Base-by-base conservation (phyloP, 2,797 vertebrate species). In the Siniperca undulata region DNA sequence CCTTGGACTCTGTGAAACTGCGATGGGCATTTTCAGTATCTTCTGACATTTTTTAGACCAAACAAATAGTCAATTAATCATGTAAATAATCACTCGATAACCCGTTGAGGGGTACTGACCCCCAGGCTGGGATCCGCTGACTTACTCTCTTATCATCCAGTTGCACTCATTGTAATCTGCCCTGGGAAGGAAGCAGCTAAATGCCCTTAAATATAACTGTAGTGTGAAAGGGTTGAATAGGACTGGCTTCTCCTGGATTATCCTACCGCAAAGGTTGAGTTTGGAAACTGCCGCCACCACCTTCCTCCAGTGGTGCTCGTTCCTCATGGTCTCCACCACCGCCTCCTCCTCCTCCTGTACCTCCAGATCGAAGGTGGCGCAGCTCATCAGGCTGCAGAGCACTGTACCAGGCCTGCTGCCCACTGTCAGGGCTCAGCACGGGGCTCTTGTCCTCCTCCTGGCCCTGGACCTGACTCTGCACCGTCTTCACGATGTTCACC, bases 301-400 rank as follows among this genome's bases (percentile, higher is more conserved):
- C 92, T 81, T 96, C 96, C 72, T 96, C 96, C 84, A 84, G 77
- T 1, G 65, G 59, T 17, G 86, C 87, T 77, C 84, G 89, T 24
- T 94, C 93, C 24, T 95, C 95, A 0, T 86, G 82, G 62, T 93
- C 90, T 74, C 88, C 89, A 8, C 87, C 80, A 22, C 89, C 7
- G 7, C 93, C 14, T 17, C 90, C 84, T 62, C 88, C 27, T 42
- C 27, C 16, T 81, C 94, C 92, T 17, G 87, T 46, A 3, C 95
- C 91, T 13, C 94, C 93, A 12, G 92, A 76, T 62, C 96, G 95
- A 2, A 99, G 97, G 83, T 97, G 94, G 65, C 87, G 93, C 38
- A 98, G 95, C 90, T 99, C 98, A 0, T 99, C 97, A 0, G 97
- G 96, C 88, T 96, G 96, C 78, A 99, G 93, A 16, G 98, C 96